These are phyloP conservation scores for Corydoras sp. DNA, from an alignment of 2,113 vertebrate genomes.

Conservation along the genomic window DNA sequence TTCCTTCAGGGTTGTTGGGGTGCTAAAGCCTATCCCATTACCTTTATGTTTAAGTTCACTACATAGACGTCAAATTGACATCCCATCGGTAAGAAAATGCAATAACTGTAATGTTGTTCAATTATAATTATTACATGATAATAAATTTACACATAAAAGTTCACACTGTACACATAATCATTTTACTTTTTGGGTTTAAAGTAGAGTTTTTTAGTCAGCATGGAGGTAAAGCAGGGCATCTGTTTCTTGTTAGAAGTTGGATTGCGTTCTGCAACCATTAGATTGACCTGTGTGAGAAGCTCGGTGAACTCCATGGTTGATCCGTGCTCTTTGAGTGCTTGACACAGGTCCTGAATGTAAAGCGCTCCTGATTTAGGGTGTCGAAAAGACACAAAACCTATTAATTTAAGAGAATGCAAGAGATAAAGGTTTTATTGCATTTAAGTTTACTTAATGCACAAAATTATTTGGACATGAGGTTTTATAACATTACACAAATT, in stretches of 20 bases:
- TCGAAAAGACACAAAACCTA: slow-evolving; percentile 86
- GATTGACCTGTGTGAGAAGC: slow-evolving; percentile 85
- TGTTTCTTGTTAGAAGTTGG: slow-evolving; percentile 84
- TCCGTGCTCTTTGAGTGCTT: slow-evolving; percentile 69
- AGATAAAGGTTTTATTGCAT: neutral
- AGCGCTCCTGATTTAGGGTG: slow-evolving; percentile 78
- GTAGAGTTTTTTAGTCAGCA: slow-evolving; percentile 89
- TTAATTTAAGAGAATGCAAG: slow-evolving; percentile 30
- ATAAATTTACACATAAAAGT: no score
- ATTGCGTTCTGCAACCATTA: slow-evolving; percentile 76
- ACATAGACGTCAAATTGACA: no score
- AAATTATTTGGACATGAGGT: no score
- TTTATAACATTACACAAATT: no score
- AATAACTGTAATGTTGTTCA: no score
- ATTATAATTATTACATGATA: no score
- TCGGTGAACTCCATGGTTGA: slow-evolving; percentile 82
- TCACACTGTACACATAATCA: no score
- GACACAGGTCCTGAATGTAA: slow-evolving; percentile 91
- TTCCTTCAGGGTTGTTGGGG: no score
- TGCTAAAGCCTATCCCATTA: no score
- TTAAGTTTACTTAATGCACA: no score
- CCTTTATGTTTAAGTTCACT: no score
- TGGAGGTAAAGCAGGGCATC: slow-evolving; percentile 91
- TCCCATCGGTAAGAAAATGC: no score
- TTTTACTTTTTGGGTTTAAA: slow-evolving; percentile 68